Evolutionary conservation across 1,140 invertebrate species (phyloP), one percentile per base, ranked within the genome.

Genomic region (Xylocopa sonorina): DNA sequence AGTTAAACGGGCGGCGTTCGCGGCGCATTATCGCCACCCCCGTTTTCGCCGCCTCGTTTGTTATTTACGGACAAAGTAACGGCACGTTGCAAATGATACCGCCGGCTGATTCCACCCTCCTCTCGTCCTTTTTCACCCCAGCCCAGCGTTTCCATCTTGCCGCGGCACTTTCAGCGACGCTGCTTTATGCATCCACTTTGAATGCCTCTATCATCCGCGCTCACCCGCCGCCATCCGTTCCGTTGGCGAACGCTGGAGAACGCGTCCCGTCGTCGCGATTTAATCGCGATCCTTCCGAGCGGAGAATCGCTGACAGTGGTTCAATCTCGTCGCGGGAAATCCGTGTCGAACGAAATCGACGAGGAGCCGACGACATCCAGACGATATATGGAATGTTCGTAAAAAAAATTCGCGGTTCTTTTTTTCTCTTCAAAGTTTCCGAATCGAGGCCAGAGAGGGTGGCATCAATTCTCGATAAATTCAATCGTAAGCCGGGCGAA

Each of bases 61-160:
- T 74, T 48, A 63, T 63, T 74, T 60, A 74, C 71, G 43, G 18
- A 34, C 3, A 38, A 24, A 34, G 29, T 46, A 58, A 48, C 69
- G 24, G 29, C 41, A 18, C 6, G 41, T n/a, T 58, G 57, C 41
- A 50, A 74, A 50, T 21, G 71, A 74, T 74, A 74, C 46, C 27
- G 41, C 43, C 38, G 18, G 57, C 57, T 74, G 57, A 74, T 74
- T 74, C n/a, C 67, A 69, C 34, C 50, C n/a, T 27, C n/a, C 14
- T 46, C n/a, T 9, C n/a, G 21, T 3, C 34, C 7, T 51, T 32
- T 14, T 18, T 21, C 12, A 14, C 10, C 3, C 27, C 50, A 55
- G 0, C 16, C 38, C 9, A n/a, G n/a, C n/a, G 12, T 18, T 12
- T n/a, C 38, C 55, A 48, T 58, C 21, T 41, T 51, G 16, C 27